These are phyloP conservation scores for Tachina grossa DNA, from an alignment of 2,888 invertebrate species.

Conservation along the genomic window DNA sequence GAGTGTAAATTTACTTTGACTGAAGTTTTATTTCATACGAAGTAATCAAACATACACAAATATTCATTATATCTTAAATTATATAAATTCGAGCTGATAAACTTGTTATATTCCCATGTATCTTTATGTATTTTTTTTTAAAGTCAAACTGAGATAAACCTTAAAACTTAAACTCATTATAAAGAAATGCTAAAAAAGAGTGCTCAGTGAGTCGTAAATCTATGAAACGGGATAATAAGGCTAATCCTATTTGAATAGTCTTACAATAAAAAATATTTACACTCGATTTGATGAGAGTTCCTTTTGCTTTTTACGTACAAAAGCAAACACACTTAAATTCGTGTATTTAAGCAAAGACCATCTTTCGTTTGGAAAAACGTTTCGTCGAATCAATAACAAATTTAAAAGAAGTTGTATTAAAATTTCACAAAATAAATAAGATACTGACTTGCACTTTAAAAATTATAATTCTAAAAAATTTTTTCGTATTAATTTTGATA, in stretches of 20 bases:
- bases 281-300: slow-evolving; percentile 57
- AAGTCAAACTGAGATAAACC: not conserved
- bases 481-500: too few species aligned
- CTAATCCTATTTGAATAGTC: slow-evolving; percentile 51
- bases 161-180: slow-evolving; percentile 51
- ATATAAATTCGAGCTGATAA: not conserved
- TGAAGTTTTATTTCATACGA: not conserved
- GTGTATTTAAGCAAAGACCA: not conserved
- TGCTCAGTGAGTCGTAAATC: slow-evolving; percentile 33
- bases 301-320: not conserved
- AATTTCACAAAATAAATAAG: too few species aligned
- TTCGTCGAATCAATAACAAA: too few species aligned
- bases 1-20: not conserved
- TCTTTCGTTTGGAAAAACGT: not conserved
- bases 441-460: too few species aligned
- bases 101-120: slow-evolving; percentile 36
- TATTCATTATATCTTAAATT: too few species aligned
- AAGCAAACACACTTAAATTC: slow-evolving; percentile 8
- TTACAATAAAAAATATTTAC: slow-evolving; percentile 31
- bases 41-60: too few species aligned
- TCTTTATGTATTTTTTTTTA: slow-evolving; percentile 31
- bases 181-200: not conserved
- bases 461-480: too few species aligned
- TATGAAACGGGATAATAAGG: slow-evolving; percentile 37
- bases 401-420: too few species aligned